Evolutionary conservation across 2,797 vertebrate species (phyloP), one percentile per base, ranked within the genome.

Genomic region (Gallirallus australis): DNA sequence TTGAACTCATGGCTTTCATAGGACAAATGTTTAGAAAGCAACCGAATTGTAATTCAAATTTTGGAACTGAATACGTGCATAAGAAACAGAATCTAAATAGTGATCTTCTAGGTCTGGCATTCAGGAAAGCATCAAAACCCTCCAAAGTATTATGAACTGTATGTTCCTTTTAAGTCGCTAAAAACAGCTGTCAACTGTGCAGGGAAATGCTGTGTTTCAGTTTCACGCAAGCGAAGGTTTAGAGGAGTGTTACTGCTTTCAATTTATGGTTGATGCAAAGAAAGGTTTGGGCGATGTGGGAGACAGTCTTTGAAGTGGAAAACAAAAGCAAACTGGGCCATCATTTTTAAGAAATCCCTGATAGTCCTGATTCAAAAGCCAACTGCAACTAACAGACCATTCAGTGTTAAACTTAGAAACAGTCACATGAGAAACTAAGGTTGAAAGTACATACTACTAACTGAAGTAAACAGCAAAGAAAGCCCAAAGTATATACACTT

Each of bases 61-160:
- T 39, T 66, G 59, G 42, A 48, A 93, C 40, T 84, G 76, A 92
- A 92, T 7, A 37, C 47, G 18, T 56, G 28, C n/a, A 59, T 54
- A 56, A 72, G 33, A 86, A 86, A 27, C 14, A 47, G 28, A 82
- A 33, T 20, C 40, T 71, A 37, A 71, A 45, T 6, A 16, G 11
- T 48, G 42, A 76, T 24, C 13, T 82, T 42, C 78, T 31, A 25
- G 24, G 39, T 48, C 13, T 72, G 59, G 28, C 10, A 24, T 66
- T 93, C 48, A 66, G 30, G n/a, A 57, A 70, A 85, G 24, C 27
- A 82, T 45, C 82, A 85, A 91, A 84, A n/a, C 42, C 6, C 15
- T 63, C 52, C 0, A 0, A 63, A 73, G 17, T 17, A 21, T 42
- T 72, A 42, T 6, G 33, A 86, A 52, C 6, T 50, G 5, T 37